phyloP scores from a whole-genome alignment of 1,140 invertebrate genomes.

The Aphelenchoides fujianensis region DNA sequence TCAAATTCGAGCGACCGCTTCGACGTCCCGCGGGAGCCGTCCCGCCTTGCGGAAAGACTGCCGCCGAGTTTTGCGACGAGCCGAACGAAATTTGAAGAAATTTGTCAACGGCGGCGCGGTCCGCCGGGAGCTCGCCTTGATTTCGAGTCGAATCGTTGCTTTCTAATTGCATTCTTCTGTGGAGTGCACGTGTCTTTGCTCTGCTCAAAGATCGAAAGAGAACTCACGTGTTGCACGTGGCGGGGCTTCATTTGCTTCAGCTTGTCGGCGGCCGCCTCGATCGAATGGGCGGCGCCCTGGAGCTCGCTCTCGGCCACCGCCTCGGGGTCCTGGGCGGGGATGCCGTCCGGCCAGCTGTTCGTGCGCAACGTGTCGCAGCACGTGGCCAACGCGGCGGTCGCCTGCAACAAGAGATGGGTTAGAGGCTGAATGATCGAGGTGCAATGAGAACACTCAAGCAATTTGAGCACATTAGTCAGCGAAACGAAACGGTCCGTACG shows the following conservation, averaged over 20 bases:
- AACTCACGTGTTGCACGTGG: conserved; percentile 56
- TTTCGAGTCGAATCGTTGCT: no score
- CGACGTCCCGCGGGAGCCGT: no score
- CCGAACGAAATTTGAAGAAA: no score
- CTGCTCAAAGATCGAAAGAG: conserved; percentile 24
- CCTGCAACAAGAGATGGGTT: conserved; percentile 25
- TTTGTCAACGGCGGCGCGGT: no score
- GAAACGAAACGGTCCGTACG: no score
- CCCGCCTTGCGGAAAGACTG: no score
- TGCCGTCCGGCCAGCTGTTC: conserved; percentile 28
- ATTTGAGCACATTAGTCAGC: no score
- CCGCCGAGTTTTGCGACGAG: no score
- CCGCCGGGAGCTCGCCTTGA: no score
- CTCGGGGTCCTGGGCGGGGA: conserved; percentile 15
- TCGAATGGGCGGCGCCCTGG: conserved; percentile 91
- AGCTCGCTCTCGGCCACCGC: conserved; percentile 92
- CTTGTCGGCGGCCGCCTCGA: conserved; percentile 95
- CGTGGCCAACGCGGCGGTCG: conserved; percentile 36
- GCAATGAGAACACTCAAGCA: not conserved
- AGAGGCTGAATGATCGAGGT: not conserved
- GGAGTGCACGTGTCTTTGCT: no score
- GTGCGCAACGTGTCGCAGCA: conserved; percentile 41
- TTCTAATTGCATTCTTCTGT: no score
- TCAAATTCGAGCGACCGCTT: no score
- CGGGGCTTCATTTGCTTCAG: conserved; percentile 83